Conservation (phyloP, 2,797 vertebrate species). For the Halcyon smyrnensis region DNA sequence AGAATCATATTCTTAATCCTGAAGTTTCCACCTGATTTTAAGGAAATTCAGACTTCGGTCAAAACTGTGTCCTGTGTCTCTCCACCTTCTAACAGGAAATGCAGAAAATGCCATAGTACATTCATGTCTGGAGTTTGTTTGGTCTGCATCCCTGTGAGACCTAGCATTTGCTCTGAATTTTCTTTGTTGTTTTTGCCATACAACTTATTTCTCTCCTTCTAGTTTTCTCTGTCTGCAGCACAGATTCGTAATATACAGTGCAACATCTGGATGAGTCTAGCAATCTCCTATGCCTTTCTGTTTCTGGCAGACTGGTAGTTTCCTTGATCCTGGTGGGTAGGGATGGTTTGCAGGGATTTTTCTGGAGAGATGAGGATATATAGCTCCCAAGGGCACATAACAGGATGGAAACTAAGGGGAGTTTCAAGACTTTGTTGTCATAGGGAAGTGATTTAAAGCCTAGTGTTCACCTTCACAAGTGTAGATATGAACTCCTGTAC, state of each 20-base stretch:
- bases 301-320: neutral
- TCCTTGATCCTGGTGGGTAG: neutral
- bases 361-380: neutral
- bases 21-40: neutral
- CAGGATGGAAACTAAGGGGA: neutral
- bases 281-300: neutral
- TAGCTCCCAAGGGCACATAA: neutral
- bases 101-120: neutral
- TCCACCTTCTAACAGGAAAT: neutral
- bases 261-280: neutral
- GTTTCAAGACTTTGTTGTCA: neutral
- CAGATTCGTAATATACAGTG: neutral
- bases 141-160: neutral
- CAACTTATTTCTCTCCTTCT: neutral
- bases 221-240: neutral
- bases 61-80: neutral
- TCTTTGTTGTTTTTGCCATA: neutral
- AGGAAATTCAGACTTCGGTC: neutral
- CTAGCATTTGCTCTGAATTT: neutral
- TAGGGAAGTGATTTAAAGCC: neutral
- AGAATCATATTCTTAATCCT: neutral
- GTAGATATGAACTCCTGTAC: neutral
- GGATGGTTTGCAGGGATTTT: neutral
- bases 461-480: neutral
- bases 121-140: neutral